Base-by-base conservation (phyloP, 2,888 invertebrate genomes). In the Plagodis pulveraria region DNA sequence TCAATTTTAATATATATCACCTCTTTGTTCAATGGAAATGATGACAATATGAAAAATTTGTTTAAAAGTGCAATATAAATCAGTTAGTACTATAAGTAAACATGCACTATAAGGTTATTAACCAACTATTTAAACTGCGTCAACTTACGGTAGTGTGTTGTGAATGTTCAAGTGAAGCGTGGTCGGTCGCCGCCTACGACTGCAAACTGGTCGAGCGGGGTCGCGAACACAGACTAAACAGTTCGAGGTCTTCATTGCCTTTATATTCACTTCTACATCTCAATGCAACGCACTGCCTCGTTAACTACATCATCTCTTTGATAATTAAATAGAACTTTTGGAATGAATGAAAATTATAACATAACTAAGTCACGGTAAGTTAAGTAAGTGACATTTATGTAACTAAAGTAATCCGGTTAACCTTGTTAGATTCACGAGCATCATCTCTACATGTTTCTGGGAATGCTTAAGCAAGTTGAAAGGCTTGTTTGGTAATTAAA, bases 191-290 rank as follows among this genome's bases (percentile, higher is more conserved):
- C 38, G 69, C 67, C 69, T 70, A 76, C 89, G 86, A 87, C 90
- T 85, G 86, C 76, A 89, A 86, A 87, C 90, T 85, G 86, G 82
- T 86, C 80, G 77, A 75, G 70, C 77, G 79, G 74, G 79, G 77
- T 78, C 80, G 80, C 81, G 76, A 72, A 70, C 77, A 78, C 81
- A 81, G 83, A 91, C 91, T 91, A 88, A 89, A 85, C 87, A 78
- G 83, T 83, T 81, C 80, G 86, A 84, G 83, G 84, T 82, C 85
- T 85, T 74, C 66, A 58, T 71, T 79, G 77, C 84, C 85, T 89
- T 90, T 84, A 85, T 89, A 86, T 87, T 77, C 79, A 51, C 54
- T 11, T 10, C 44, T 48, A 76, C 76, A 77, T 74, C 77, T 63
- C 65, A 65, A 64, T 67, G 67, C 61, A 62, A 64, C 49, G 50